Base-by-base conservation (phyloP, 2,113 vertebrate species). In the Centropus unirufus region DNA sequence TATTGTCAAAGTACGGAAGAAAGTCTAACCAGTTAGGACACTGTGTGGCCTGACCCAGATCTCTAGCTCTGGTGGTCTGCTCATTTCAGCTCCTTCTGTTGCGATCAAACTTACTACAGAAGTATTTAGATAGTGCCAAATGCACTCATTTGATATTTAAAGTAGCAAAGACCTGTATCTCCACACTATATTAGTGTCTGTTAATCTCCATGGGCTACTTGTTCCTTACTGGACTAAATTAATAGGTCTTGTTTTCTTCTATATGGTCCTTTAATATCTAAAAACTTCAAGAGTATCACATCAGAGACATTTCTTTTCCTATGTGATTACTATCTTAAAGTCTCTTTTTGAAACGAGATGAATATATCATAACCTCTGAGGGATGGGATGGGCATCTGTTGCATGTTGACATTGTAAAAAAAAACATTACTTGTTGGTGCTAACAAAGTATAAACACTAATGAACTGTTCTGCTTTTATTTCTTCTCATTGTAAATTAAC, bases 301-400 rank as follows among this genome's bases (percentile, higher is more conserved):
- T 74, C 72, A 93, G 57, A 85, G 29, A 77, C 59, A 67, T 94
- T 49, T 87, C 42, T 81, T 94, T 93, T 90, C 69, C 64, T 70
- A 4, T 5, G 10, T 61, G 79, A 91, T 80, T 85, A 70, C 77
- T 93, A 83, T 86, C 95, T 90, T 77, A 88, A 91, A 68, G 84
- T 68, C 2, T 55, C 24, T 75, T 91, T 91, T 59, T 59, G 59
- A 93, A 92, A 68, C 32, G 70, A 24, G 26, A 49, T 69, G 39
- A 79, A 74, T 46, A 79, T 70, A 69, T 73, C 67, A 70, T 19
- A 86, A 81, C 81, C 68, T 91, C 81, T 88, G 59, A 90, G 85
- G 92, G 63, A 74, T 90, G 44, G 67, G 30, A 14, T 88, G 76
- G 92, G 68, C 90, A 88, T 93, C 88, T 90, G 90, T 89, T 95